Base-by-base conservation (phyloP, 2,113 vertebrate species). In the Illadopsis cleaveri region DNA sequence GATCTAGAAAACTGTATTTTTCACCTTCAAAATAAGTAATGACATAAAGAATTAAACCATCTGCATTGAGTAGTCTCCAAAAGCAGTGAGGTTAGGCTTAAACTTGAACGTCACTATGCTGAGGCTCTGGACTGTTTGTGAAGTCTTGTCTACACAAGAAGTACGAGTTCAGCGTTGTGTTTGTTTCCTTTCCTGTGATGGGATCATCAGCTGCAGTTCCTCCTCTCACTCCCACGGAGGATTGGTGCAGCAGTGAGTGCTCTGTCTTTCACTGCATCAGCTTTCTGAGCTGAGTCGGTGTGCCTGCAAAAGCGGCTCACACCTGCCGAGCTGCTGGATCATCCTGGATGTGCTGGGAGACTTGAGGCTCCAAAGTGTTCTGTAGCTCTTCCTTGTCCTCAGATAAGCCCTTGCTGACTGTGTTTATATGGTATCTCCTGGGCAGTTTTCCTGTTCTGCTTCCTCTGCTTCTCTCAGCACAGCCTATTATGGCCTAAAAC, bases 301-400 rank as follows among this genome's bases (percentile, higher is more conserved):
- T 44, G 37, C 51, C 37, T 69, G 64, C 37, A 90, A 19, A 56
- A 35, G 54, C 4, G 8, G 15, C 16, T 62, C 38, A 18, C 0
- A 2, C 21, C 72, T 68, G 78, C 24, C 0, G 18, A 60, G 73
- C 69, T 71, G 61, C 50, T 33, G n/a, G 22, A 44, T 30, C 11
- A 7, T 15, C 3, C 2, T 45, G 47, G 50, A 8, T 38, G 51
- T 86, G 28, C 56, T 58, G 47, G 64, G 40, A 71, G 27, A 33
- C 12, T 30, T 0, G 0, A 62, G 47, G 24, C 9, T 66, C 42
- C 54, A 30, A 62, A 71, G 15, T 1, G 1, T 38, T 76, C 30
- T 23, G 27, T 15, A 51, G 38, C 56, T 92, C 64, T 69, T 79
- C 33, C n/a, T 82, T 38, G 50, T 45, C 47, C 47, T 51, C 65